Percentiles rank a stretch among this genome's conserved stretches.
Evolutionary conservation across 2,797 vertebrate species (phyloP).

Genomic region (Enteromius treurensis): DNA sequence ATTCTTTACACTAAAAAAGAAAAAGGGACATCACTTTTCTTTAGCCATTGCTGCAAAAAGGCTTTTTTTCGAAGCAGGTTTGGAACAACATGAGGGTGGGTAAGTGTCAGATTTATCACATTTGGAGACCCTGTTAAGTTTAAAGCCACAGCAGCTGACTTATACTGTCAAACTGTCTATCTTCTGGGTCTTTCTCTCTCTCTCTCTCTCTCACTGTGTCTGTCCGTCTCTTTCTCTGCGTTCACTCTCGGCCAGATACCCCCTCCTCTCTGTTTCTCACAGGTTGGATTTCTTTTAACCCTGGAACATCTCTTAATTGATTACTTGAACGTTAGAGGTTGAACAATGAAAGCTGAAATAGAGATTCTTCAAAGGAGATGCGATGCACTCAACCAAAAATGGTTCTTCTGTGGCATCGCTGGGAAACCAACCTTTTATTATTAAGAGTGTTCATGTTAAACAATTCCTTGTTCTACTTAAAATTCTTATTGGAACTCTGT

Average conservation of each 20-base stretch:
- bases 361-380: background rate
- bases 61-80: background rate
- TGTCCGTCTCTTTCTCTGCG: conserved; percentile 32
- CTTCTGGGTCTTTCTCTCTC: conserved; percentile 9
- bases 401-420: background rate
- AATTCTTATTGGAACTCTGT: background rate
- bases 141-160: background rate
- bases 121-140: background rate
- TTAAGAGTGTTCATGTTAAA: background rate
- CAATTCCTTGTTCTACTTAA: background rate
- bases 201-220: background rate
- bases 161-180: background rate
- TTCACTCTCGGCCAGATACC: conserved; percentile 16
- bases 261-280: conserved; percentile 2
- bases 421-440: background rate
- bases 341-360: background rate
- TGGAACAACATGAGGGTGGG: background rate
- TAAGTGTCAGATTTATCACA: background rate
- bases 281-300: conserved; percentile 33
- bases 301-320: conserved; percentile 24
- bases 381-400: background rate
- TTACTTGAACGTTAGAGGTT: conserved; percentile 2
- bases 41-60: background rate
- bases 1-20: background rate
- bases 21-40: background rate